These are phyloP conservation scores for Xyrauchen texanus DNA, from an alignment of 2,113 vertebrate genomes.

Conservation along the genomic window DNA sequence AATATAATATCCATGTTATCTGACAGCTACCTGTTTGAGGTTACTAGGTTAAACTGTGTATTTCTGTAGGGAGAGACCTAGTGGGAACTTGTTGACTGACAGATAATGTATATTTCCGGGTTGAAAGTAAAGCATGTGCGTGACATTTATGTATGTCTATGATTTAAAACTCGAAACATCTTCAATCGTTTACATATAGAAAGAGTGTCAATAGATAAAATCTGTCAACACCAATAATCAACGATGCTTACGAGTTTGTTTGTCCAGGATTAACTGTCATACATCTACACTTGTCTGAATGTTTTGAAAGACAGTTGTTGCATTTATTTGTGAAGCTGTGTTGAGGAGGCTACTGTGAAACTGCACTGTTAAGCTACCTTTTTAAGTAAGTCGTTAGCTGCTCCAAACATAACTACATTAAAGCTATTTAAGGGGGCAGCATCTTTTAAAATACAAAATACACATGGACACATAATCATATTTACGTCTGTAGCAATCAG, in stretches of 20 bases:
- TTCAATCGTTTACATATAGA: constrained; percentile 12
- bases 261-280: constrained; percentile 28
- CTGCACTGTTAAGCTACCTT: too few relatives aligned
- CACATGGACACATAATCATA: too few relatives aligned
- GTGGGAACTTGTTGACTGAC: constrained; percentile 7
- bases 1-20: too few relatives aligned
- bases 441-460: too few relatives aligned
- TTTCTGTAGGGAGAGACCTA: too few relatives aligned
- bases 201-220: constrained; percentile 7
- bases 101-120: constrained; percentile 2
- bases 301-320: constrained; percentile 22
- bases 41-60: too few relatives aligned
- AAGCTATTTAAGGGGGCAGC: too few relatives aligned
- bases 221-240: constrained; percentile 36
- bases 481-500: too few relatives aligned
- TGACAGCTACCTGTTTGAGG: too few relatives aligned
- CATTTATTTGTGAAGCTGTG: neutral
- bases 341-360: neutral
- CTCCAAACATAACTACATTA: too few relatives aligned
- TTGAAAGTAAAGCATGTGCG: constrained; percentile 7
- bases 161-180: constrained; percentile 20
- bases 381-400: too few relatives aligned
- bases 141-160: constrained; percentile 11
- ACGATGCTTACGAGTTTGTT: constrained; percentile 29
- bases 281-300: neutral